Evolutionary conservation across 2,113 vertebrate genomes (phyloP), one percentile per base, ranked within the genome.

Genomic region (Phoenicopterus ruber): DNA sequence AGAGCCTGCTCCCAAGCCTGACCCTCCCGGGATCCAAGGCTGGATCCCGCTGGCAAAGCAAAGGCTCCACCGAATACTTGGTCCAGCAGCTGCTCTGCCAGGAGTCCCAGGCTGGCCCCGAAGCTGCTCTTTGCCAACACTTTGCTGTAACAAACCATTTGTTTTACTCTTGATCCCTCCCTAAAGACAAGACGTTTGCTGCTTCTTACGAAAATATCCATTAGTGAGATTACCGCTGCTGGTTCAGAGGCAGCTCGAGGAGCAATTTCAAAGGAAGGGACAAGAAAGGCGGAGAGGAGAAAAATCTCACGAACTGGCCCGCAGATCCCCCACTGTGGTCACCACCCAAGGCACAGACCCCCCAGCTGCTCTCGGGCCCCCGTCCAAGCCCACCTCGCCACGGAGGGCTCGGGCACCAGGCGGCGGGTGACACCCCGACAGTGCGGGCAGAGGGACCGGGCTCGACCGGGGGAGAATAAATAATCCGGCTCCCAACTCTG

Each of bases 51-150:
- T 2, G 22, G 63, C n/a, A 50, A 42, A 52, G 20, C 59, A 29
- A 34, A 2, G 5, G 50, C 74, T 70, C 42, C 3, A 5, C 20
- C 1, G 3, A 46, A 34, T 10, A 1, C 58, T 58, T 1, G 1
- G 16, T 20, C 19, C n/a, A 21, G 67, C 17, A 49, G 55, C 57
- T 57, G 87, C 81, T 31, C 47, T 26, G 26, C 44, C 26, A 57
- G 57, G 31, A 31, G 18, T 3, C 38, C 26, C 14, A 13, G 32
- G 31, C 82, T n/a, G 78, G 59, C 32, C 46, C 73, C 5, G 1
- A 42, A 46, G 66, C 70, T 28, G 74, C 10, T 71, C 86, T 46
- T 13, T 55, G 67, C 57, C 88, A 93, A 6, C 8, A 1, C 26
- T 59, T 13, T 38, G 50, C 87, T 18, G 44, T 24, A 46, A 81